These are phyloP conservation scores for Meandrina meandrites DNA, from an alignment of 92 coral and sea anemone genomes.

Conservation along the genomic window DNA sequence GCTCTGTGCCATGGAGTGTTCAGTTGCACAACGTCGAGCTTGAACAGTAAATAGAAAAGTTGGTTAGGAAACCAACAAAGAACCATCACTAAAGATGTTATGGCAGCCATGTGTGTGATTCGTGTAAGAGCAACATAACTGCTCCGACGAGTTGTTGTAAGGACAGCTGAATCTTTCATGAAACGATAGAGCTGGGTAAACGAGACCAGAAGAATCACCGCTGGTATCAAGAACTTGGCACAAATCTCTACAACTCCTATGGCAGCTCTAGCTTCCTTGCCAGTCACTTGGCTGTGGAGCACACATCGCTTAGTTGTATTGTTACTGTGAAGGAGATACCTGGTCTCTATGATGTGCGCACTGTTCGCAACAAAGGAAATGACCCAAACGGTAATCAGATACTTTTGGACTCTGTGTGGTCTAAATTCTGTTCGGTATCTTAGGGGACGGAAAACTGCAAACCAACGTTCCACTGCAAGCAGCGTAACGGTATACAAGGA, in stretches of 20 bases:
- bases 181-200: conserved; percentile 50
- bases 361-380: conserved; percentile 63
- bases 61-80: conserved; percentile 86
- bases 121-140: conserved; percentile 50
- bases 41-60: conserved; percentile 64
- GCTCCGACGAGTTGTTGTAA: conserved; percentile 20
- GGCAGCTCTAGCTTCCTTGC: conserved; percentile 22
- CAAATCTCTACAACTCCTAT: conserved; percentile 56
- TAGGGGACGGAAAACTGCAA: conserved; percentile 73
- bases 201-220: conserved; percentile 22
- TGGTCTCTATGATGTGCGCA: conserved; percentile 54
- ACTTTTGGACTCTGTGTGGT: conserved; percentile 50
- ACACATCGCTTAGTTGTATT: conserved; percentile 30
- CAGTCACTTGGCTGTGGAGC: conserved; percentile 5
- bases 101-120: conserved; percentile 76
- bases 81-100: conserved; percentile 62
- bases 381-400: conserved; percentile 60
- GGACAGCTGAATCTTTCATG: conserved; percentile 37
- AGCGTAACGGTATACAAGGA: conserved; percentile 78
- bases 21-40: conserved; percentile 60
- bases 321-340: conserved; percentile 20
- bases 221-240: conserved; percentile 53
- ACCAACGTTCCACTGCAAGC: conserved; percentile 87
- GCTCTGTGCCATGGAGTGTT: conserved; percentile 64
- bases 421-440: conserved; percentile 62